Conservation (phyloP, 2,797 vertebrate species). For the Chiloscyllium punctatum region DNA sequence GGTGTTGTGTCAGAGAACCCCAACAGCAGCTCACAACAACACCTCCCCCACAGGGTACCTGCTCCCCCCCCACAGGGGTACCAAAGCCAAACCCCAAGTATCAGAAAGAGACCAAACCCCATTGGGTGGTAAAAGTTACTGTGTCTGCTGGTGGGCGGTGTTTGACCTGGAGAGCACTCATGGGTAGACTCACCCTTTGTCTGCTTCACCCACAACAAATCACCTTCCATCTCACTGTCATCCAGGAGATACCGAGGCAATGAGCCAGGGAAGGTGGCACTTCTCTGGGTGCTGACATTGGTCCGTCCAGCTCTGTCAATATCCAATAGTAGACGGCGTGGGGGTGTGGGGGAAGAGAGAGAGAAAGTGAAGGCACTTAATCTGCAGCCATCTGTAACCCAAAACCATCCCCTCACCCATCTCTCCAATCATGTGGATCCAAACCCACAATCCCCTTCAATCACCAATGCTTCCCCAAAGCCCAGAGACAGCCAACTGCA, state of each 20-base stretch:
- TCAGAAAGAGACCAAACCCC: neutral
- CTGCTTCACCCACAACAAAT: neutral
- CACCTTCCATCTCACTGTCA: neutral
- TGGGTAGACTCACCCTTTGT: neutral
- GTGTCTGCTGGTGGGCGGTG: neutral
- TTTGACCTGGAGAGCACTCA: neutral
- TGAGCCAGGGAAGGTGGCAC: neutral
- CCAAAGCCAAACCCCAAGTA: too few species aligned
- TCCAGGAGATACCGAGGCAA: neutral
- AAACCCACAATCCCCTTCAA: neutral
- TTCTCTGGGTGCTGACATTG: neutral
- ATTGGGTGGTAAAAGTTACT: neutral
- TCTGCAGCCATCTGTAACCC: neutral
- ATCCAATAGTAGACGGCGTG: neutral
- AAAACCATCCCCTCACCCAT: neutral
- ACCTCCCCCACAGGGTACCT: too few species aligned
- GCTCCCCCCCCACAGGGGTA: too few species aligned
- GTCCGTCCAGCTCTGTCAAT: neutral
- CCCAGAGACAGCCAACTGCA: too few species aligned
- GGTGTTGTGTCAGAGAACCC: too few species aligned
- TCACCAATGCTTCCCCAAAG: too few species aligned
- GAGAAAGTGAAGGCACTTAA: neutral
- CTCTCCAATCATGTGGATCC: neutral
- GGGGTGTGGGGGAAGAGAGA: neutral
- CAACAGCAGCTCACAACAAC: too few species aligned